Evolutionary conservation across 2,888 invertebrate species (phyloP).

Genomic region (Sesia apiformis): DNA sequence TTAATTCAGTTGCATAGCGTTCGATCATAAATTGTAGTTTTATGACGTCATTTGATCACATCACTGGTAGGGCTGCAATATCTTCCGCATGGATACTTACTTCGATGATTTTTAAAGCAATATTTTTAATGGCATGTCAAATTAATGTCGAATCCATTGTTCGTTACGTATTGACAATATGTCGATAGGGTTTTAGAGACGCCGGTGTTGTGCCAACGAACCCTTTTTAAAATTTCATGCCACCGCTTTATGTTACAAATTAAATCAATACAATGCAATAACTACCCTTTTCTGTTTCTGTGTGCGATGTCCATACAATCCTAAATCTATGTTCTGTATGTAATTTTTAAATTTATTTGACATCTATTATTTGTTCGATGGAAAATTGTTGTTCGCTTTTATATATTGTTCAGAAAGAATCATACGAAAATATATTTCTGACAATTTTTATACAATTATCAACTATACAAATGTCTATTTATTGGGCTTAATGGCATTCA

Average conservation of each 20-base stretch:
- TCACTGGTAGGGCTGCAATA: constrained; percentile 36
- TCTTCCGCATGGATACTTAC: constrained; percentile 55
- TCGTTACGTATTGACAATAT: constrained; percentile 55
- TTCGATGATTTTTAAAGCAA: constrained; percentile 57
- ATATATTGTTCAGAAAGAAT: neutral
- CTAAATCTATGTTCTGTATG: constrained; percentile 35
- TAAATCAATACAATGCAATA: constrained; percentile 51
- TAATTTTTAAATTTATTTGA: constrained; percentile 45
- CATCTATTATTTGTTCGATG: constrained; percentile 15
- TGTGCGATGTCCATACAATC: constrained; percentile 21
- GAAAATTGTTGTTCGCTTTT: neutral
- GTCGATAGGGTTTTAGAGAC: constrained; percentile 58
- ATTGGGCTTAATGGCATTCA: too few species aligned
- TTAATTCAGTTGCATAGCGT: constrained; percentile 53
- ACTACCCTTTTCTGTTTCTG: constrained; percentile 31
- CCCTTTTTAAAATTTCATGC: constrained; percentile 66
- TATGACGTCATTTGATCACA: constrained; percentile 33
- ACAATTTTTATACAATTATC: too few species aligned
- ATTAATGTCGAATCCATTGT: constrained; percentile 67
- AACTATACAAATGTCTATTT: too few species aligned
- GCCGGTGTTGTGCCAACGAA: constrained; percentile 44
- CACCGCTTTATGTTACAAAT: constrained; percentile 61
- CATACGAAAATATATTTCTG: too few species aligned
- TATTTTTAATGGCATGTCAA: constrained; percentile 72
- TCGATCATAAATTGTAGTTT: constrained; percentile 51